Conservation (phyloP, 2,113 vertebrate genomes). For the Hyperopisus bebe region DNA sequence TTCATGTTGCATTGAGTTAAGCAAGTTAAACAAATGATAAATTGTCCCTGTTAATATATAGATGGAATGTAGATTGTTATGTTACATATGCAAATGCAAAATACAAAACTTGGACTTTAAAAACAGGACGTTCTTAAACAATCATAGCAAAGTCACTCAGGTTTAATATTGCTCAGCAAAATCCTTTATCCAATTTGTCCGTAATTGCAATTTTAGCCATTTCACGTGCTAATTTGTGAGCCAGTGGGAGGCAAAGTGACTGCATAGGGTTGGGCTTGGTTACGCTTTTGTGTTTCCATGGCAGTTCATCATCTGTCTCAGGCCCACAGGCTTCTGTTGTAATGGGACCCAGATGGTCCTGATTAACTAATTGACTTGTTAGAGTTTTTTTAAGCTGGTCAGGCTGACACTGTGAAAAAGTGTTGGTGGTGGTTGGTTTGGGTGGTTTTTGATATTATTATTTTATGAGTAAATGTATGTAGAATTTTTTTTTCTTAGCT, state of each 20-base stretch:
- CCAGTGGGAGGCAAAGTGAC: background rate
- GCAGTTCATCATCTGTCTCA: background rate
- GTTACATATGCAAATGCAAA: background rate
- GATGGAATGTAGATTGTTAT: background rate
- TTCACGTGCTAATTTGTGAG: background rate
- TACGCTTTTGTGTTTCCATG: background rate
- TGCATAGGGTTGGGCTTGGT: background rate
- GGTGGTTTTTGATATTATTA: background rate
- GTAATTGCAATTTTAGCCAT: background rate
- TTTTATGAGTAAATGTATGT: background rate
- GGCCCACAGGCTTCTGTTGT: background rate
- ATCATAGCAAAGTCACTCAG: background rate
- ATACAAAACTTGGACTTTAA: background rate
- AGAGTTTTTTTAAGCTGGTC: background rate
- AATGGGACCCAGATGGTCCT: background rate
- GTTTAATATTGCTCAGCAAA: background rate
- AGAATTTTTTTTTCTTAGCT: background rate
- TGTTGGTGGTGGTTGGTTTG: background rate
- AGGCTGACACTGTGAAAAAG: background rate
- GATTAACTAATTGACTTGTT: constrained; percentile 4
- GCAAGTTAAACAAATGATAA: background rate
- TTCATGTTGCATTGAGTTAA: background rate
- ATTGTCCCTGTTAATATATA: background rate
- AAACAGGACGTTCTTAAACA: background rate
- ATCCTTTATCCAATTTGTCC: background rate